These are phyloP conservation scores for Chiloscyllium punctatum DNA, from an alignment of 2,797 vertebrate genomes.

Conservation along the genomic window DNA sequence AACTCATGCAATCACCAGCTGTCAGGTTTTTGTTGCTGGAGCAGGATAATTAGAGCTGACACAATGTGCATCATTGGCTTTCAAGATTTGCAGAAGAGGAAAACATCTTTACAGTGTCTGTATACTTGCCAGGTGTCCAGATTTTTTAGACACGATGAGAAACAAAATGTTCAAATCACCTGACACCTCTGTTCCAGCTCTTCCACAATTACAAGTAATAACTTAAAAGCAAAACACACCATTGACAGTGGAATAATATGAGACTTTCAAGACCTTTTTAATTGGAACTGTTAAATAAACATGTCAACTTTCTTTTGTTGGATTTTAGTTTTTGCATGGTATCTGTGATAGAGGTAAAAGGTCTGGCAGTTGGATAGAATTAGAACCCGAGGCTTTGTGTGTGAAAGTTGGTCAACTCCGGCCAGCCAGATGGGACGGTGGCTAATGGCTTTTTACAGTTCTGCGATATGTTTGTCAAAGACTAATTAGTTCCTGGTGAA, in stretches of 20 bases:
- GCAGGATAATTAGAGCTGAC: conserved; percentile 26
- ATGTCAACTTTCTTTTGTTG: not conserved
- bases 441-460: not conserved
- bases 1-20: conserved; percentile 31
- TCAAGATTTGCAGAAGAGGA: not conserved
- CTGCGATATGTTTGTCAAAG: not conserved
- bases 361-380: not conserved
- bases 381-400: not conserved
- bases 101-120: not conserved
- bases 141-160: not conserved
- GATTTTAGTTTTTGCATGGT: not conserved
- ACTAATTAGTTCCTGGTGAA: not conserved
- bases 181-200: conserved; percentile 2
- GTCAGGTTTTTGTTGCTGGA: not conserved
- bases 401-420: not conserved
- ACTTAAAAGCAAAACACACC: not conserved
- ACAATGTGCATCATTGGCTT: conserved; percentile 26
- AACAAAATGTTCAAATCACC: not conserved
- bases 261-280: not conserved
- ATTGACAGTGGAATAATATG: not conserved
- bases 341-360: not conserved
- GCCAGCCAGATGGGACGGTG: not conserved
- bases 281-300: not conserved
- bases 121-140: not conserved
- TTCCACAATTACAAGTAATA: not conserved